Conservation (phyloP, 1,140 invertebrate species). For the Drosophila pseudoananassae region DNA sequence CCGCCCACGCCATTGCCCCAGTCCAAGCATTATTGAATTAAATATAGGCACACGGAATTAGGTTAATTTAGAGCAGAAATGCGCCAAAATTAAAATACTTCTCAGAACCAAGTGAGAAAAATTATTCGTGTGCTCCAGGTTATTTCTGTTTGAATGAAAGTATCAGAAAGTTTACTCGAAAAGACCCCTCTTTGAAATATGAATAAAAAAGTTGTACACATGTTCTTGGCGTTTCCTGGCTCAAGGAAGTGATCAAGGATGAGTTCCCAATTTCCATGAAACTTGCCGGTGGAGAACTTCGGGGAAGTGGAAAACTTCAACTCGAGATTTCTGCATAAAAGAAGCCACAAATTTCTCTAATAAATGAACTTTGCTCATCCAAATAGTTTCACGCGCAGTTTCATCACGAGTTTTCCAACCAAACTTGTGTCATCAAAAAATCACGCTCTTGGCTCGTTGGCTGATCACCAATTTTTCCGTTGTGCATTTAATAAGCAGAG, state of each 20-base stretch:
- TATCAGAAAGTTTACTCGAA: not conserved
- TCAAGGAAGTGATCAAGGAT: not conserved
- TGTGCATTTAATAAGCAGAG: conserved; percentile 47
- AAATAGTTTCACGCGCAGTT: conserved; percentile 38
- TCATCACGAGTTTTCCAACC: conserved; percentile 29
- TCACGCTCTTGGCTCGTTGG: conserved; percentile 12
- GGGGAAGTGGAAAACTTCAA: conserved; percentile 1
- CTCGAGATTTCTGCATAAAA: conserved; percentile 8
- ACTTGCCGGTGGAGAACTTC: not conserved
- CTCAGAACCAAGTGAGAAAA: not conserved
- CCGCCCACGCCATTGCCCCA: conserved; percentile 2
- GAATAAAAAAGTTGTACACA: not conserved
- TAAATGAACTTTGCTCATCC: conserved; percentile 42
- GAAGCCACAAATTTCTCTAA: conserved; percentile 12
- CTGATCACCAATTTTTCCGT: conserved; percentile 43
- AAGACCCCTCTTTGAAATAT: not conserved
- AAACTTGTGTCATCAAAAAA: conserved; percentile 41
- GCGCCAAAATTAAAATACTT: not conserved
- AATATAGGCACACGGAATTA: conserved; percentile 14
- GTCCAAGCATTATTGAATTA: conserved; percentile 39
- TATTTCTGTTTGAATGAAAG: not conserved
- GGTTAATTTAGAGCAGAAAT: conserved; percentile 8
- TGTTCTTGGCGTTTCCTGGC: not conserved
- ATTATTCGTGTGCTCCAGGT: not conserved
- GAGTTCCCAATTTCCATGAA: conserved; percentile 1